Evolutionary conservation across 2,797 vertebrate genomes (phyloP).

Genomic region (Florisuga fusca): DNA sequence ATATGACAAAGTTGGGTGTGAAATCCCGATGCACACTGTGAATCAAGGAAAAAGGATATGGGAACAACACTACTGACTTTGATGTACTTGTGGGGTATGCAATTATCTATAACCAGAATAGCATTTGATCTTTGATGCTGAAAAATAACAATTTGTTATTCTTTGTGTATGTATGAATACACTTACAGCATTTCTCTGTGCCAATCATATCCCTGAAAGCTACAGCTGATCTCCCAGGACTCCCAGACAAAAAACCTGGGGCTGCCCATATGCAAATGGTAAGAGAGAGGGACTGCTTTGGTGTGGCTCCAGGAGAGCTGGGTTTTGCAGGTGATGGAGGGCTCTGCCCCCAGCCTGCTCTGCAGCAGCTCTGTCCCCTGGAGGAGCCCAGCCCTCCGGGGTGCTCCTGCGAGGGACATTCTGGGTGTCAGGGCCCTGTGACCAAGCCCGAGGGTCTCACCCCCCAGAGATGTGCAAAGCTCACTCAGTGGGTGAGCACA

Average conservation of each 20-base stretch:
- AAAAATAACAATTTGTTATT: conserved; percentile 71
- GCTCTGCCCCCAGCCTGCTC: accelerated
- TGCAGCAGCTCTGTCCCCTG: accelerated
- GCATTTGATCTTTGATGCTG: conserved; percentile 67
- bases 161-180: conserved; percentile 10
- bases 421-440: background rate
- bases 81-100: conserved; percentile 57
- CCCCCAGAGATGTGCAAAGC: background rate
- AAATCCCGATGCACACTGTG: background rate
- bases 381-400: background rate
- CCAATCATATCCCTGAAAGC: background rate
- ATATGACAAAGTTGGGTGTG: background rate
- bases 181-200: background rate
- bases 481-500: background rate
- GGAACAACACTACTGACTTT: background rate
- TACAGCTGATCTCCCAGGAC: background rate
- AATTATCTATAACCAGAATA: conserved; percentile 74
- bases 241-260: background rate
- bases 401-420: background rate
- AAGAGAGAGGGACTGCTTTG: background rate
- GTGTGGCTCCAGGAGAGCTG: background rate
- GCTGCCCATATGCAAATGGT: background rate
- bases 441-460: accelerated
- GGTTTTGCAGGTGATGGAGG: background rate
- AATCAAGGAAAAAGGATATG: background rate